A percentile compares a stretch with the other conserved stretches of the same genome.
Conservation (phyloP, 2,797 vertebrate species). For the Enteromius afrohamiltoni region DNA sequence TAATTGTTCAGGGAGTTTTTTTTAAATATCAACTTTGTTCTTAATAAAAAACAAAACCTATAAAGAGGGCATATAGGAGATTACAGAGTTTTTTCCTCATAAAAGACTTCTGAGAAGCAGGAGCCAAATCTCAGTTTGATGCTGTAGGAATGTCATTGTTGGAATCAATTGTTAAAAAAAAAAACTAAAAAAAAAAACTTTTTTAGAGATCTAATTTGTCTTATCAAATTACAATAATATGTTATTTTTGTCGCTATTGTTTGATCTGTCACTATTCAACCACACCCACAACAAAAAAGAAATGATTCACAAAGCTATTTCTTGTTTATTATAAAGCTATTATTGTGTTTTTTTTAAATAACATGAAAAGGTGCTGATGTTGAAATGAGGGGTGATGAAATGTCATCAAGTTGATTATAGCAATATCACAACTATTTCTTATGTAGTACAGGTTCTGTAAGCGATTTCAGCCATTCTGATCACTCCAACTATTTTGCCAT, state of each 20-base stretch:
- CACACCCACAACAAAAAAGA: not conserved
- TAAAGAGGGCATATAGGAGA: not conserved
- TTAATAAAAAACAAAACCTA: not conserved
- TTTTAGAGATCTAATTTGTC: not conserved
- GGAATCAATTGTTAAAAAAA: not conserved
- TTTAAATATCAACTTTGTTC: not conserved
- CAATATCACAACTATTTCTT: not conserved
- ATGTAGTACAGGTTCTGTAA: slow-evolving; percentile 18
- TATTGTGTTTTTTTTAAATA: not conserved
- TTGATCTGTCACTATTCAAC: not conserved
- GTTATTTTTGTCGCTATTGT: not conserved
- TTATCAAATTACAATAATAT: not conserved
- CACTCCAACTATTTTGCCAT: not conserved
- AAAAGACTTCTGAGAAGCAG: not conserved
- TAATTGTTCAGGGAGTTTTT: slow-evolving; percentile 1
- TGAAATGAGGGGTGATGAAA: slow-evolving; percentile 13
- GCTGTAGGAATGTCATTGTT: not conserved
- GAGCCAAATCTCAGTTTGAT: not conserved
- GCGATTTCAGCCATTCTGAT: slow-evolving; percentile 2
- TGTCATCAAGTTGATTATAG: slow-evolving; percentile 6
- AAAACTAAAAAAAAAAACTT: not conserved
- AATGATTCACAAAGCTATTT: not conserved
- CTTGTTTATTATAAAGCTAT: not conserved
- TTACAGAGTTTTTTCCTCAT: not conserved
- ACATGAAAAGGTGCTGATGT: slow-evolving; percentile 5